Evolutionary conservation across 2,888 invertebrate genomes (phyloP).

Genomic region (Muschampia plurimacula): DNA sequence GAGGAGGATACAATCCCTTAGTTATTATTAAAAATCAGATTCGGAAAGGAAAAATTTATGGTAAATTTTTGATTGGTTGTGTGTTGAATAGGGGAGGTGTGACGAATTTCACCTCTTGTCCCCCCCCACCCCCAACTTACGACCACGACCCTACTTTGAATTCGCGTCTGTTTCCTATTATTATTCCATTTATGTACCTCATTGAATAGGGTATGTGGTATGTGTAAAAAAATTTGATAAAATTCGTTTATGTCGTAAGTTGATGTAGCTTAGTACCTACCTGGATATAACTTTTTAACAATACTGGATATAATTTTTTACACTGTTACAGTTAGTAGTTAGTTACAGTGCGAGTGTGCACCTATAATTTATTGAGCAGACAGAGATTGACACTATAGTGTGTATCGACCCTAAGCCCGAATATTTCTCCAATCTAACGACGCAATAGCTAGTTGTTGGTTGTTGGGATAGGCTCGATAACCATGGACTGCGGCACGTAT

Average conservation of each 20-base stretch:
- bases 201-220: neutral
- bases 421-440: slow-evolving; percentile 4
- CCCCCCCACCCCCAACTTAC: no score
- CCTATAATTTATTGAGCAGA: neutral
- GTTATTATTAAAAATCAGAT: no score
- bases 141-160: no score
- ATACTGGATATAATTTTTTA: neutral
- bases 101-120: no score
- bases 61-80: no score
- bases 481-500: neutral
- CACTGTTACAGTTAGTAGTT: no score
- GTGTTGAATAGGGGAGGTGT: no score
- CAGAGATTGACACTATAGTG: neutral
- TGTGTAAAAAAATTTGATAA: no score
- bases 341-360: neutral
- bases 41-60: no score
- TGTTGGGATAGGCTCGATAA: neutral
- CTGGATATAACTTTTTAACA: neutral
- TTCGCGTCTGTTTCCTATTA: no score
- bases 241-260: no score
- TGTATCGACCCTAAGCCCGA: neutral
- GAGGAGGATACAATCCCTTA: no score
- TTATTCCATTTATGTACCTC: neutral
- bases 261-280: neutral
- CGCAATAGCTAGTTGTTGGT: slow-evolving; percentile 3